phyloP scores from a whole-genome alignment of 2,888 invertebrate species.

The Morpho achilles region DNA sequence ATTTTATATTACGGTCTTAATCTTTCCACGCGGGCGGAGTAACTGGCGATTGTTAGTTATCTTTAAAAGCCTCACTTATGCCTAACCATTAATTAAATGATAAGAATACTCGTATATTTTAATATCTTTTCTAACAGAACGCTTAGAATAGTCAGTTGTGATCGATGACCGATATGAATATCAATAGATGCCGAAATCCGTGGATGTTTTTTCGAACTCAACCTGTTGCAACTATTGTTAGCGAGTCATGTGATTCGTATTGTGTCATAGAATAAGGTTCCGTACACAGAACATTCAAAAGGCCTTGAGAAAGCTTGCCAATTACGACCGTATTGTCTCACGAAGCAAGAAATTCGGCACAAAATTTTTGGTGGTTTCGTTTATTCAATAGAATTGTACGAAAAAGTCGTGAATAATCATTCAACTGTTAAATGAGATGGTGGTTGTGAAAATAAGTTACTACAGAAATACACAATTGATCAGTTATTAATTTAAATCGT shows the following conservation, averaged over 20 bases:
- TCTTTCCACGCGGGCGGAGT: no score
- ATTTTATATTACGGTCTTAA: no score
- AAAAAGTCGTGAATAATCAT: constrained; percentile 2
- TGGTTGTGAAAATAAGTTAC: constrained; percentile 5
- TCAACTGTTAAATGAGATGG: constrained; percentile 11
- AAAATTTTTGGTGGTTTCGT: constrained; percentile 3
- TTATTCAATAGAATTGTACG: constrained; percentile 1
- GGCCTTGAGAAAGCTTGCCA: constrained; percentile 4
- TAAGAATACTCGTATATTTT: no score
- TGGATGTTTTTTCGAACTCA: constrained; percentile 14
- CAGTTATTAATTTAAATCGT: neutral
- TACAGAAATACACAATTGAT: constrained; percentile 1
- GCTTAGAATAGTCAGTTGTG: no score
- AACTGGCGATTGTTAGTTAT: no score
- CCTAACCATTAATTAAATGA: no score
- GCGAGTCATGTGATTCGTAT: constrained; percentile 38
- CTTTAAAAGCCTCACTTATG: no score
- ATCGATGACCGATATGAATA: constrained; percentile 10
- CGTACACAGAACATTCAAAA: constrained; percentile 33
- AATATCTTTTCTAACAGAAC: no score
- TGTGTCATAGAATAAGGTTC: constrained; percentile 3
- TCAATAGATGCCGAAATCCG: neutral
- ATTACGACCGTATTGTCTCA: constrained; percentile 7
- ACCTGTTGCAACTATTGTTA: constrained; percentile 7
- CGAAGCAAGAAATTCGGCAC: constrained; percentile 2